Conservation (phyloP, 2,113 vertebrate species). For the Pseudorhombus dupliciocellatus region DNA sequence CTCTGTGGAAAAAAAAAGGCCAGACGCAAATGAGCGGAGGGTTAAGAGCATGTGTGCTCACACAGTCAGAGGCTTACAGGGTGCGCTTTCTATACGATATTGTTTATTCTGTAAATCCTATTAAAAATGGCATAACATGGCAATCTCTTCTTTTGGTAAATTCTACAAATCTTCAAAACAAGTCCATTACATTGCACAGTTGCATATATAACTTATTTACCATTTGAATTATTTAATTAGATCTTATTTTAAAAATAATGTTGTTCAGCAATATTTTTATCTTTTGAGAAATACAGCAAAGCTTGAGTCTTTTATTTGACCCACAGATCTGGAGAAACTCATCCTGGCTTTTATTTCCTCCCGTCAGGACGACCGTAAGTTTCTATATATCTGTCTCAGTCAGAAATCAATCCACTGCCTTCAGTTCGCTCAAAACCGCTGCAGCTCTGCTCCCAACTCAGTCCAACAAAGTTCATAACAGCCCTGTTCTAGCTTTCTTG, state of each 20-base stretch:
- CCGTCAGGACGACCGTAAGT: neutral
- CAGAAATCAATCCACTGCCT: neutral
- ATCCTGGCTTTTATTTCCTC: neutral
- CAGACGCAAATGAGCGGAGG: slow-evolving; percentile 30
- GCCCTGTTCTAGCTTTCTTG: neutral
- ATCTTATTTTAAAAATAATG: neutral
- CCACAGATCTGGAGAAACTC: neutral
- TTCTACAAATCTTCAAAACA: slow-evolving; percentile 7
- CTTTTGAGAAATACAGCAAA: neutral
- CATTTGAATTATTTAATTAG: neutral
- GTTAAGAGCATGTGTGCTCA: slow-evolving; percentile 35
- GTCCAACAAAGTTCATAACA: neutral
- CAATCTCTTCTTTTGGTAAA: slow-evolving; percentile 44
- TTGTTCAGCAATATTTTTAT: neutral
- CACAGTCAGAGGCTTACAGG: slow-evolving; percentile 4
- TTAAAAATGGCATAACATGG: slow-evolving; percentile 25
- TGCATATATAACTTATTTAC: neutral
- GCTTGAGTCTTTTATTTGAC: neutral
- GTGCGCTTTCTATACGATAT: slow-evolving; percentile 27
- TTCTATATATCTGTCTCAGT: neutral
- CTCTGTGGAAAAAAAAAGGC: slow-evolving; percentile 34
- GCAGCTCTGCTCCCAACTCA: neutral
- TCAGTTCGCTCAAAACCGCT: neutral
- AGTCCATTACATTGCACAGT: slow-evolving; percentile 10
- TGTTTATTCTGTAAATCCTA: slow-evolving; percentile 18